Evolutionary conservation across 2,797 vertebrate genomes (phyloP).

Genomic region (Tapirus indicus): DNA sequence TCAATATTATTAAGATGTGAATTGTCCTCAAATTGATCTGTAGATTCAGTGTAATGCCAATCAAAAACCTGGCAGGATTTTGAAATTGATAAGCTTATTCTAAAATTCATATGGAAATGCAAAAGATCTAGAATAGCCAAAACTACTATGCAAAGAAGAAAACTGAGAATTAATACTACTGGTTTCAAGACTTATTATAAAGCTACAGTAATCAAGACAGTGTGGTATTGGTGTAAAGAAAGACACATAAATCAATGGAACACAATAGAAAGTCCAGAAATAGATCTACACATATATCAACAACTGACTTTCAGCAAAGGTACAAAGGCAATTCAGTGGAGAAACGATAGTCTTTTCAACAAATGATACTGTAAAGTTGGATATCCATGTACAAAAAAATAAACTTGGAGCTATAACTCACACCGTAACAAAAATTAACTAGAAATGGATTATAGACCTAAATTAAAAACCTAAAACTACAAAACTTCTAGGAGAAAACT

Average conservation of each 20-base stretch:
- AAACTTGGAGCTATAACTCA: neutral
- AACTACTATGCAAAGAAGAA: neutral
- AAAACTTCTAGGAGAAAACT: slow-evolving; percentile 14
- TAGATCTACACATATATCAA: neutral
- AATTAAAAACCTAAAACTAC: slow-evolving; percentile 18
- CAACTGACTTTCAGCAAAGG: slow-evolving; percentile 12
- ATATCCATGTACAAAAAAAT: neutral
- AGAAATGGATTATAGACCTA: neutral
- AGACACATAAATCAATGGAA: neutral
- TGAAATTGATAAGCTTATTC: neutral
- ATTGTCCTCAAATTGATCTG: neutral
- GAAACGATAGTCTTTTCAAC: neutral
- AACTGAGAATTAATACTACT: slow-evolving; percentile 5
- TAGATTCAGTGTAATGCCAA: neutral
- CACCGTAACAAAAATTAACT: neutral
- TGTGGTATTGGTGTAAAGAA: neutral
- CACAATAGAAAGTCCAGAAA: slow-evolving; percentile 16
- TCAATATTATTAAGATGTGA: neutral
- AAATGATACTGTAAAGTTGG: neutral
- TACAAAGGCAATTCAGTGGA: neutral
- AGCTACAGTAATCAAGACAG: neutral
- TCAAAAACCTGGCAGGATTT: slow-evolving; percentile 8
- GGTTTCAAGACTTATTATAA: slow-evolving; percentile 10
- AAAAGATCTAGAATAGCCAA: neutral
- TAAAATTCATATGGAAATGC: slow-evolving; percentile 16